phyloP scores from a whole-genome alignment of 2,113 vertebrate species.

The Tragelaphus strepsiceros region DNA sequence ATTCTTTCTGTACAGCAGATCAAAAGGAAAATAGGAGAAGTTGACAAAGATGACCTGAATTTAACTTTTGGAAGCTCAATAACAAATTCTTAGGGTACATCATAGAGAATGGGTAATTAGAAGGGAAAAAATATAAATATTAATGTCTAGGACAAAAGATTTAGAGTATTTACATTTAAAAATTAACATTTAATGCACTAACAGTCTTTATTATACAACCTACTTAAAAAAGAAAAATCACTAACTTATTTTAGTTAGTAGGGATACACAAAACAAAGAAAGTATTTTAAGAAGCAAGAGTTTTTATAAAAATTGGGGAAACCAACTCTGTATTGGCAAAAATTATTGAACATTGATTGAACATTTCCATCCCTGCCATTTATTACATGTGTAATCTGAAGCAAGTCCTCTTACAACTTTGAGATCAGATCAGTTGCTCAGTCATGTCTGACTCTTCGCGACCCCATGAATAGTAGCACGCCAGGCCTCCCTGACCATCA shows the following conservation, averaged over 20 bases:
- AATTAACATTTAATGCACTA: background rate
- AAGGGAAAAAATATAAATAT: background rate
- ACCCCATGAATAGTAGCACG: too few species aligned
- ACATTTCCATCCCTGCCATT: background rate
- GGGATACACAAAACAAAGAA: background rate
- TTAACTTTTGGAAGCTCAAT: background rate
- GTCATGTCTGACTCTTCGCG: too few species aligned
- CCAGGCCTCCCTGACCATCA: too few species aligned
- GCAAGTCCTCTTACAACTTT: background rate
- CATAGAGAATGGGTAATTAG: background rate
- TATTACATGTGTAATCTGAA: background rate
- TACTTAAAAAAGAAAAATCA: background rate
- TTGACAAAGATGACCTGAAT: background rate
- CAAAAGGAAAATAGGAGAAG: background rate
- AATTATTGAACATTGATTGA: background rate
- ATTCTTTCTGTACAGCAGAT: background rate
- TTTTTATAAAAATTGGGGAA: conserved; percentile 11
- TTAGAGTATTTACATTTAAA: background rate
- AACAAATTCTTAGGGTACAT: background rate
- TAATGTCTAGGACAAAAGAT: background rate
- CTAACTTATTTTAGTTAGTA: background rate
- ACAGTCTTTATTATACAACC: background rate
- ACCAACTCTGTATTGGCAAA: background rate
- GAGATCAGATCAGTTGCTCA: background rate
- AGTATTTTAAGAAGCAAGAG: background rate